Conservation (phyloP, 2,888 invertebrate genomes). For the Choreutis nemorana region DNA sequence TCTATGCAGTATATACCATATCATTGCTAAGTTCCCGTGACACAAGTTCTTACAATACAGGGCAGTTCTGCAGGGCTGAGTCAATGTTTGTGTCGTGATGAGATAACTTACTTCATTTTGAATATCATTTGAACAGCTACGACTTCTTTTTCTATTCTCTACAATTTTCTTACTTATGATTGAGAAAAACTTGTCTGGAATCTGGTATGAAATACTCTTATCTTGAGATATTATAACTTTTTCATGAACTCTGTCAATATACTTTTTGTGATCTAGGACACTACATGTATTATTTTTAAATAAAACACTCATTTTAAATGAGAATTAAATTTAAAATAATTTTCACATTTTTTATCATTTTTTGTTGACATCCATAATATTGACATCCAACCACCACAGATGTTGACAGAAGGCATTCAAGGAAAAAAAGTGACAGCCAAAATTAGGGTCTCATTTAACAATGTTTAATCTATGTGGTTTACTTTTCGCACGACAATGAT, state of each 20-base stretch:
- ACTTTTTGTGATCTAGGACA: constrained; percentile 33
- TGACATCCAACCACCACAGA: background rate
- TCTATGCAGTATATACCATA: too few relatives aligned
- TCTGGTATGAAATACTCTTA: constrained; percentile 15
- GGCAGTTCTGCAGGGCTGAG: too few relatives aligned
- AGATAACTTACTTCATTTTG: constrained; percentile 32
- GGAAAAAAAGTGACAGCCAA: background rate
- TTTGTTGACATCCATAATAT: too few relatives aligned
- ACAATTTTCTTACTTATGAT: constrained; percentile 19
- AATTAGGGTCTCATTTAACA: too few relatives aligned
- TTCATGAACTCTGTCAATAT: constrained; percentile 25
- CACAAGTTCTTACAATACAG: too few relatives aligned
- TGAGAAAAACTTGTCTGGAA: constrained; percentile 29
- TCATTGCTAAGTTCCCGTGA: too few relatives aligned
- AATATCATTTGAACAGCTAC: constrained; percentile 15
- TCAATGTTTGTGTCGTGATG: too few relatives aligned
- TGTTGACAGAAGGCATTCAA: background rate
- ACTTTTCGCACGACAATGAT: too few relatives aligned
- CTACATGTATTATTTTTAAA: constrained; percentile 9
- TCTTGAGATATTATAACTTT: constrained; percentile 18
- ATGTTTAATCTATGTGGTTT: too few relatives aligned
- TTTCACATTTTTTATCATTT: background rate
- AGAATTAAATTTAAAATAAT: background rate
- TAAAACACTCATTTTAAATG: constrained; percentile 17
- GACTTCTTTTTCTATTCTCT: constrained; percentile 24